A percentile compares a stretch with the other conserved stretches of the same genome.
phyloP scores from a whole-genome alignment of 1,140 invertebrate species.

The Pseudomyrmex cubaensis region DNA sequence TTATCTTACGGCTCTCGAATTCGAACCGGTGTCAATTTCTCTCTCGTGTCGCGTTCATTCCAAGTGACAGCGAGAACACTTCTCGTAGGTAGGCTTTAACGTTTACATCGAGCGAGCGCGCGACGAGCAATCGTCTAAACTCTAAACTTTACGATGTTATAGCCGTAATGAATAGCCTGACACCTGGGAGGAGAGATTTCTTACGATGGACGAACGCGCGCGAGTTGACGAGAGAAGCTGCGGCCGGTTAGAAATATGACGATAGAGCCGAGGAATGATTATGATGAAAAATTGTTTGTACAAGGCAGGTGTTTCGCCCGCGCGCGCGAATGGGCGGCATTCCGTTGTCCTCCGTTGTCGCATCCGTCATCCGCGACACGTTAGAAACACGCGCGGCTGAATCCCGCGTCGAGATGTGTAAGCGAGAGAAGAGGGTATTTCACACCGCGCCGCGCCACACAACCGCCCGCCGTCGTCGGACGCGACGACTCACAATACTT shows the following conservation, averaged over 20 bases:
- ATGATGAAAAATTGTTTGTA: conserved; percentile 76
- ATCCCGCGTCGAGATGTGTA: neutral
- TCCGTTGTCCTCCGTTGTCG: conserved; percentile 41
- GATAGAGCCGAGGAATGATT: conserved; percentile 58
- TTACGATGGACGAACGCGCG: conserved; percentile 28
- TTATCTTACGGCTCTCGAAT: too few relatives aligned
- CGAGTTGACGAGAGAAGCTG: conserved; percentile 7
- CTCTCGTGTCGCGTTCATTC: neutral
- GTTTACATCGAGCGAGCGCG: neutral
- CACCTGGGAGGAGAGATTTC: neutral
- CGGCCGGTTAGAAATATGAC: conserved; percentile 28
- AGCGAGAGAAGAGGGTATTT: conserved; percentile 43
- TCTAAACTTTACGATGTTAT: neutral
- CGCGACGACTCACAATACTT: conserved; percentile 26
- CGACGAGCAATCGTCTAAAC: neutral
- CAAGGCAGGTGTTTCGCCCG: conserved; percentile 71
- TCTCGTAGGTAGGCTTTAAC: neutral
- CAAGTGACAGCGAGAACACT: neutral
- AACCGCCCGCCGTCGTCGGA: neutral
- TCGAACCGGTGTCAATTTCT: too few relatives aligned
- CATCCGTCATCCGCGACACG: conserved; percentile 71
- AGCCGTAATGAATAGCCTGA: conserved; percentile 36
- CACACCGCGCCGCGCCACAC: neutral
- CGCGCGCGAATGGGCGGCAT: conserved; percentile 23
- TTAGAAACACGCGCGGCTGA: conserved; percentile 41